Evolutionary conservation across 2,113 vertebrate species (phyloP).

Genomic region (Sinocyclocheilus anophthalmus): DNA sequence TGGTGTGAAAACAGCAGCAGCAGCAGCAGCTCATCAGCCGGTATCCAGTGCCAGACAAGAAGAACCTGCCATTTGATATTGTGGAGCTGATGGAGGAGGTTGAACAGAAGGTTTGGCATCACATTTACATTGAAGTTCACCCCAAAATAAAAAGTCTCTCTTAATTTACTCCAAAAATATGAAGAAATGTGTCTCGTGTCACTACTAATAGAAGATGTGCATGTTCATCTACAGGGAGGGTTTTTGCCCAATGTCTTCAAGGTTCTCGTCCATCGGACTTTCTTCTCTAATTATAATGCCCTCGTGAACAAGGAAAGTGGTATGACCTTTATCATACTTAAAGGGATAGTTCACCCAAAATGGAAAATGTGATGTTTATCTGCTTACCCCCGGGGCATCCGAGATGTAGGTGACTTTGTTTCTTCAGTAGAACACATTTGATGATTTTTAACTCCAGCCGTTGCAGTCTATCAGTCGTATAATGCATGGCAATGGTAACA

Average conservation of each 20-base stretch:
- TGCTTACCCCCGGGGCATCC: no score
- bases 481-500: no score
- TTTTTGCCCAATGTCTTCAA: conserved; percentile 87
- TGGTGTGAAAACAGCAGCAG: no score
- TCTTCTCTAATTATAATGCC: conserved; percentile 80
- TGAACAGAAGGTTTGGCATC: conserved; percentile 79
- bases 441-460: no score
- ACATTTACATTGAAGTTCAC: neutral
- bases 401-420: no score
- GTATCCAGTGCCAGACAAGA: conserved; percentile 81
- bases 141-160: neutral
- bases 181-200: no score
- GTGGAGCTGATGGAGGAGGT: conserved; percentile 85
- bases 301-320: conserved; percentile 88
- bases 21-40: conserved; percentile 62
- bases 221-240: conserved; percentile 66
- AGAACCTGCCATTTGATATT: conserved; percentile 82
- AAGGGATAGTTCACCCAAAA: no score
- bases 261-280: conserved; percentile 77
- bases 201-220: neutral
- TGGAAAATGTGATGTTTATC: no score
- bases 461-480: no score
- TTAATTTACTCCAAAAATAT: no score
- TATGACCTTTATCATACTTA: conserved; percentile 51
- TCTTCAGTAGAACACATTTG: no score